phyloP scores from a whole-genome alignment of 2,797 vertebrate genomes.

The Paratrypauchen microcephalus region DNA sequence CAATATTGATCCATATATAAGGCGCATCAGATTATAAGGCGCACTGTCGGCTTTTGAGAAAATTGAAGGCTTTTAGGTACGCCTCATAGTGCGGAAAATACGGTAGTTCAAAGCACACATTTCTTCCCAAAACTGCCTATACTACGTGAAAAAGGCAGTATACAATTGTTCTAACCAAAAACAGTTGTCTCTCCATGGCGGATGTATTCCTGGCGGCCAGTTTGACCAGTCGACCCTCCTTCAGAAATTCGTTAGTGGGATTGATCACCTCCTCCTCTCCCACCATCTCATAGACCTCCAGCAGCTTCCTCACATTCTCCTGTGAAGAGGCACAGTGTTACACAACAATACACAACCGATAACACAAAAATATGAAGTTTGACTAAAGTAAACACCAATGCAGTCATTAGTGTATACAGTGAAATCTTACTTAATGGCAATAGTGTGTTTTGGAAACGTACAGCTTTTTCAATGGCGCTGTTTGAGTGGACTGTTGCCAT shows the following conservation, averaged over 20 bases:
- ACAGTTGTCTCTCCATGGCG: slow-evolving; percentile 85
- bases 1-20: no score
- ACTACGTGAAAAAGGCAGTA: neutral
- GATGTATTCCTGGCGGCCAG: slow-evolving; percentile 84
- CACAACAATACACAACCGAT: neutral
- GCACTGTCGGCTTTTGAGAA: no score
- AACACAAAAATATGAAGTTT: neutral
- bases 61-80: no score
- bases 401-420: neutral
- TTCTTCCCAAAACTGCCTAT: neutral
- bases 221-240: slow-evolving; percentile 87
- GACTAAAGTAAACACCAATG: neutral
- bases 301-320: slow-evolving; percentile 85
- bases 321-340: slow-evolving; percentile 33
- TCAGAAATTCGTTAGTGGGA: slow-evolving; percentile 86
- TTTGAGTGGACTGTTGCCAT: slow-evolving; percentile 87
- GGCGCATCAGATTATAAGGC: no score
- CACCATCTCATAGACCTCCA: slow-evolving; percentile 89
- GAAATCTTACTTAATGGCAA: slow-evolving; percentile 1
- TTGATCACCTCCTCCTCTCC: slow-evolving; percentile 88
- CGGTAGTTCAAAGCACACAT: no score
- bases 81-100: no score
- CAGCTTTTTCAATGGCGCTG: slow-evolving; percentile 84
- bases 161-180: slow-evolving; percentile 77
- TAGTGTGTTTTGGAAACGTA: slow-evolving; percentile 57